Conservation (phyloP, 1,140 invertebrate genomes). For the Lepidostoma basale region DNA sequence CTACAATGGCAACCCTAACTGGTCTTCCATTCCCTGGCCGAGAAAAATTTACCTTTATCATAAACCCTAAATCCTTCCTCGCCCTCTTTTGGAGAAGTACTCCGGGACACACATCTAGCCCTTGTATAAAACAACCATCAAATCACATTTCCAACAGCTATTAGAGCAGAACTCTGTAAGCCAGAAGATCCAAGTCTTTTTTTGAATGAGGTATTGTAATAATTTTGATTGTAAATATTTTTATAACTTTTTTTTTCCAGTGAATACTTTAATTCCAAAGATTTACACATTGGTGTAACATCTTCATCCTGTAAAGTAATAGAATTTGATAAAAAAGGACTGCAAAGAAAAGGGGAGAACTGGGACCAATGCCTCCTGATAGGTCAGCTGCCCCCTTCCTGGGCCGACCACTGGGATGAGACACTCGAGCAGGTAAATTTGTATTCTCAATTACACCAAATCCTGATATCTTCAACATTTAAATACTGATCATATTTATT, state of each 20-base stretch:
- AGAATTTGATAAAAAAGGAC: conserved; percentile 77
- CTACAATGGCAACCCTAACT: no score
- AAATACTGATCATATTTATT: conserved; percentile 13
- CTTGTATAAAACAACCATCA: no score
- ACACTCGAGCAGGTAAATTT: conserved; percentile 65
- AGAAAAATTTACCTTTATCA: no score
- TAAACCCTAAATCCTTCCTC: no score
- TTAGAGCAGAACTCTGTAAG: no score
- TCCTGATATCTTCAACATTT: no score
- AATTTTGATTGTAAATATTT: neutral
- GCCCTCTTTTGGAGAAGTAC: no score
- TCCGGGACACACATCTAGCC: no score
- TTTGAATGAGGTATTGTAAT: no score
- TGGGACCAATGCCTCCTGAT: conserved; percentile 77
- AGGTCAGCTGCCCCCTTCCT: conserved; percentile 67
- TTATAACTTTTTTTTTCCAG: conserved; percentile 57
- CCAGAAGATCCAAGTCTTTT: no score
- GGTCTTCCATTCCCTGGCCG: no score
- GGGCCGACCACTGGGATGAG: conserved; percentile 78
- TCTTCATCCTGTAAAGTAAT: conserved; percentile 74
- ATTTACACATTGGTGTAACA: conserved; percentile 83
- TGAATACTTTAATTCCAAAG: conserved; percentile 77
- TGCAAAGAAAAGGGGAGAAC: conserved; percentile 59
- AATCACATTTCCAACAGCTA: no score
- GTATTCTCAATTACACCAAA: conserved; percentile 1